Percentiles rank a stretch among this genome's conserved stretches.
These are phyloP conservation scores for Lycaena phlaeas DNA, from an alignment of 2,888 invertebrate species.

Conservation along the genomic window DNA sequence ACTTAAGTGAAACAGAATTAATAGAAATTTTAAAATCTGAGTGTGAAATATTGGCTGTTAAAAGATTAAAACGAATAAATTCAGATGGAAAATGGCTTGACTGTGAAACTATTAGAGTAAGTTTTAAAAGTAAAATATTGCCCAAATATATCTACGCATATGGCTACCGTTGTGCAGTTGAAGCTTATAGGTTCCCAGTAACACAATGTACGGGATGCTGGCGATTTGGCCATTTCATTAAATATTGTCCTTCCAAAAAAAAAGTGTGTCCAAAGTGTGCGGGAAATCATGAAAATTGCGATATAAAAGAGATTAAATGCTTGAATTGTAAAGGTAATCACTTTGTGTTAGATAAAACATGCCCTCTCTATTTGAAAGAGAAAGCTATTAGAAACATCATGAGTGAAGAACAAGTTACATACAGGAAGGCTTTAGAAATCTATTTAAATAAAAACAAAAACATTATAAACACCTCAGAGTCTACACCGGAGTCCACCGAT, in stretches of 20 bases:
- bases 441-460: neutral
- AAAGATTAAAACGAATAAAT: neutral
- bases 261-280: slow-evolving; percentile 19
- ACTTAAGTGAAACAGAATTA: neutral
- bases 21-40: neutral
- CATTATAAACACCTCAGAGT: neutral
- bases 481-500: neutral
- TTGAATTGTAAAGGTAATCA: slow-evolving; percentile 19
- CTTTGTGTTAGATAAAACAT: slow-evolving; percentile 19
- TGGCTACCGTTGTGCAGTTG: slow-evolving; percentile 13
- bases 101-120: slow-evolving; percentile 16
- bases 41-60: neutral
- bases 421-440: neutral
- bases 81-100: slow-evolving; percentile 11
- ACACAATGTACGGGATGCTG: slow-evolving; percentile 21
- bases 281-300: slow-evolving; percentile 17
- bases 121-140: slow-evolving; percentile 14
- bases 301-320: slow-evolving; percentile 15
- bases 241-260: slow-evolving; percentile 16
- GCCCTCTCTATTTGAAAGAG: slow-evolving; percentile 19
- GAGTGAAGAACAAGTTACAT: neutral
- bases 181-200: slow-evolving; percentile 18
- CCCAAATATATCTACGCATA: slow-evolving; percentile 14
- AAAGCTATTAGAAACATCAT: neutral
- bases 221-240: slow-evolving; percentile 16